Base-by-base conservation (phyloP, 2,888 invertebrate genomes). In the Epistrophe eligans region DNA sequence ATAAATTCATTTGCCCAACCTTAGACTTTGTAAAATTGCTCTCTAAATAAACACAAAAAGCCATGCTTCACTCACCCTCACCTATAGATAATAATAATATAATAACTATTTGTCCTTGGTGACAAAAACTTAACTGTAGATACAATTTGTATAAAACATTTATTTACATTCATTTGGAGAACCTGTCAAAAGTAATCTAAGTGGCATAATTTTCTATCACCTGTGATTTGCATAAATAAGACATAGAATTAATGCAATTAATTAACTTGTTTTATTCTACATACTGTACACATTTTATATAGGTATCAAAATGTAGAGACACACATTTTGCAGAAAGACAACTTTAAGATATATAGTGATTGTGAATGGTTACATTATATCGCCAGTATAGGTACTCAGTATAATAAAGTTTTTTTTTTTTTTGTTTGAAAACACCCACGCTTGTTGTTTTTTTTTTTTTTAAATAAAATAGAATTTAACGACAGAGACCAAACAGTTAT, bases 201-300 rank as follows among this genome's bases (percentile, higher is more conserved):
- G 38, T 72, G 67, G 48, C 67, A 73, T 73, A 81, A 77, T 80
- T 84, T 77, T 77, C 84, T 70, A 84, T 84, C 67, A 58, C 67
- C 84, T 52, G 72, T 72, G 52, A 77, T 80, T 80, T 84, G 80
- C 80, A 80, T 84, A 80, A 77, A 79, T 76, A 84, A 79, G 71
- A n/a, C 79, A 84, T 84, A 45, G 67, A 80, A 84, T 84, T 80
- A 80, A 84, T 80, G 77, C 84, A 84, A 84, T 84, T 84, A 80
- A 80, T 84, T 80, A 84, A 84, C 80, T 60, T 77, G 84, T 77
- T 77, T 45, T 38, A 55, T 52, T 60, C 35, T 50, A 60, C 13
- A 11, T 7, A 57, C n/a, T 24, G 24, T 24, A 19, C 11, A 64
- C 57, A 55, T 35, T 50, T 4, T 60, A 8, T 60, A 7, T 32